A percentile compares a stretch with the other conserved stretches of the same genome.
These are phyloP conservation scores for Diarsia mendica DNA, from an alignment of 2,888 invertebrate species.

Conservation along the genomic window DNA sequence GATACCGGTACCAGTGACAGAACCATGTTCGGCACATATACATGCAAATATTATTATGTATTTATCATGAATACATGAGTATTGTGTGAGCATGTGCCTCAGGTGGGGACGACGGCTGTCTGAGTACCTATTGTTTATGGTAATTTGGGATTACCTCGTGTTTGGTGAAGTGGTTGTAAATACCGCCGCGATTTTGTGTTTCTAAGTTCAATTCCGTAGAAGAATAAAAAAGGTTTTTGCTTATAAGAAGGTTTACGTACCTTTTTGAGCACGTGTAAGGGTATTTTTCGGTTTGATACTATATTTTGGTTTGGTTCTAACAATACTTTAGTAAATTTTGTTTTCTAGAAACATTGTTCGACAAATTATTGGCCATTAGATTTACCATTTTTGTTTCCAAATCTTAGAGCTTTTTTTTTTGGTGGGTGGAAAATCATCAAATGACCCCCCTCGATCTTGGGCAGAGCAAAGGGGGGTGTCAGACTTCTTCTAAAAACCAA, in stretches of 20 bases:
- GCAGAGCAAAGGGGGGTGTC: too few relatives aligned
- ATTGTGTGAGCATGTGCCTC: slow-evolving; percentile 43
- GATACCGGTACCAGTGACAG: slow-evolving; percentile 13
- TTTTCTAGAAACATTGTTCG: neutral
- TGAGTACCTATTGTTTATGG: slow-evolving; percentile 42
- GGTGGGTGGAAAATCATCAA: too few relatives aligned
- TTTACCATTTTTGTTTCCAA: neutral
- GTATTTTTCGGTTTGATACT: neutral
- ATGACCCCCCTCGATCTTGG: too few relatives aligned
- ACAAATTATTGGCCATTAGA: slow-evolving; percentile 4
- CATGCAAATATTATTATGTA: slow-evolving; percentile 59
- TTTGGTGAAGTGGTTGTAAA: slow-evolving; percentile 33
- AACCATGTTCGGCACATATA: slow-evolving; percentile 43
- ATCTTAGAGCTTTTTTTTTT: neutral
- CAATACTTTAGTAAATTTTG: neutral
- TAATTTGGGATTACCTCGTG: slow-evolving; percentile 37
- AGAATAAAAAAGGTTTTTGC: neutral
- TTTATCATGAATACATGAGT: slow-evolving; percentile 54
- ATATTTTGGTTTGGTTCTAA: neutral
- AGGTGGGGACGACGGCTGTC: slow-evolving; percentile 41
- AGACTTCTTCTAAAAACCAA: too few relatives aligned
- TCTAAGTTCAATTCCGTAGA: neutral
- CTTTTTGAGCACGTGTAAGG: too few relatives aligned
- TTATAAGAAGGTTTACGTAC: neutral
- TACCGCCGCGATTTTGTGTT: slow-evolving; percentile 23